Evolutionary conservation across 2,797 vertebrate genomes (phyloP), one percentile per base, ranked within the genome.

Genomic region (Mus caroli): DNA sequence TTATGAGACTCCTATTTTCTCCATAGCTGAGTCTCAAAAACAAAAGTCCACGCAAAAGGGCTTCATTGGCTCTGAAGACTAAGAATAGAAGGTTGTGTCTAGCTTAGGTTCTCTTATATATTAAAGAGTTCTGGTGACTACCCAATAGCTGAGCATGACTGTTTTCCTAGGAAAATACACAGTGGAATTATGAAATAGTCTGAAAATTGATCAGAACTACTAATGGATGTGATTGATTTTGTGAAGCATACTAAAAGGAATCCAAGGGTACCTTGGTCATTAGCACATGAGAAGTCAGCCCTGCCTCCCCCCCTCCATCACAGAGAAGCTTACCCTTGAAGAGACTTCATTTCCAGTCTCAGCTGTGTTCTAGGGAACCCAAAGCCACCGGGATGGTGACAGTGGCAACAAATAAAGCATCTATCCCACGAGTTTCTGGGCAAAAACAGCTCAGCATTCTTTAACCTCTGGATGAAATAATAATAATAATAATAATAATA

Each of bases 401-500:
- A 98, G 98, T 97, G 98, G 98, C 91, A 98, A 97, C 97, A 98
- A 97, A 98, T 98, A 98, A 98, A 98, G 75, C 97, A 94, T 97
- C 96, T 97, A 69, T 97, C 98, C 97, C 97, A 60, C 97, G 95
- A 79, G 58, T 96, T 98, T 94, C 93, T 76, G 97, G 98, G 96
- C 94, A 97, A 98, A 98, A 97, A 97, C 97, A 97, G 97, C 98
- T 98, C 96, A 95, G 90, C 96, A 97, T 98, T 98, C 96, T 97
- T 98, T 98, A 97, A 88, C 87, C 93, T 97, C 92, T 95, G 52
- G 87, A 87, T 98, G 97, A 95, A 98, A 69, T 50, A 46, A 46
- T 20, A 17, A 17, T 60, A 83, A 60, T n/a, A 31, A 28, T 31
- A 67, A 37, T 2, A 83, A 43, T 82, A 98, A 67, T 67, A 46